phyloP scores from a whole-genome alignment of 2,797 vertebrate species.

The Erithacus rubecula region DNA sequence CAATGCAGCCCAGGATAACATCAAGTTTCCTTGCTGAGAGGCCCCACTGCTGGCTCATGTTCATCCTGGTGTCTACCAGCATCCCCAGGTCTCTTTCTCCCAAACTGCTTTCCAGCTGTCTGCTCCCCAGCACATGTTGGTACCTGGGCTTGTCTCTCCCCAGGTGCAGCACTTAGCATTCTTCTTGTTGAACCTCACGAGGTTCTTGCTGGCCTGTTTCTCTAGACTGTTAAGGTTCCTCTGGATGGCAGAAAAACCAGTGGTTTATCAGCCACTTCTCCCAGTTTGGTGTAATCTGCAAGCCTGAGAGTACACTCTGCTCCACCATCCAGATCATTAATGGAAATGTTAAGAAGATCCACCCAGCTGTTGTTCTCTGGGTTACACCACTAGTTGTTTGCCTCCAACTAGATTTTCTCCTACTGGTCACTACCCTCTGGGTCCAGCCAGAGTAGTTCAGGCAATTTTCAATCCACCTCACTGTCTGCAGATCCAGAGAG shows the following conservation, averaged over 20 bases:
- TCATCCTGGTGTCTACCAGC: background rate
- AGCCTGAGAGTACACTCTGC: background rate
- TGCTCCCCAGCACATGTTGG: background rate
- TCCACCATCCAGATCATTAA: background rate
- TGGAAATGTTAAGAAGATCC: background rate
- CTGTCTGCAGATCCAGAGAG: background rate
- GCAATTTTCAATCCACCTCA: background rate
- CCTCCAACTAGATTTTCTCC: background rate
- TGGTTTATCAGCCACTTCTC: background rate
- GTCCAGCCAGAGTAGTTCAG: background rate
- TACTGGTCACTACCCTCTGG: background rate
- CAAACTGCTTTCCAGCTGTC: background rate
- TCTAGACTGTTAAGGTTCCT: background rate
- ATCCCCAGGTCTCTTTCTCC: background rate
- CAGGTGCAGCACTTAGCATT: background rate
- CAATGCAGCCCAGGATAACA: background rate
- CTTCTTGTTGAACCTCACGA: background rate
- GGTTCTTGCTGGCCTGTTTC: background rate
- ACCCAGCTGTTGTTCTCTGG: background rate
- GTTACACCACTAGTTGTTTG: background rate
- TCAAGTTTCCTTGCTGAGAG: background rate
- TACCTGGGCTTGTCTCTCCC: background rate
- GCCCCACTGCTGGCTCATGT: background rate
- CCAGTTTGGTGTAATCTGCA: background rate
- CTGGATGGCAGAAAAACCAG: background rate